Evolutionary conservation across 2,797 vertebrate species (phyloP), one percentile per base, ranked within the genome.

Genomic region (Sebastolobus alascanus): DNA sequence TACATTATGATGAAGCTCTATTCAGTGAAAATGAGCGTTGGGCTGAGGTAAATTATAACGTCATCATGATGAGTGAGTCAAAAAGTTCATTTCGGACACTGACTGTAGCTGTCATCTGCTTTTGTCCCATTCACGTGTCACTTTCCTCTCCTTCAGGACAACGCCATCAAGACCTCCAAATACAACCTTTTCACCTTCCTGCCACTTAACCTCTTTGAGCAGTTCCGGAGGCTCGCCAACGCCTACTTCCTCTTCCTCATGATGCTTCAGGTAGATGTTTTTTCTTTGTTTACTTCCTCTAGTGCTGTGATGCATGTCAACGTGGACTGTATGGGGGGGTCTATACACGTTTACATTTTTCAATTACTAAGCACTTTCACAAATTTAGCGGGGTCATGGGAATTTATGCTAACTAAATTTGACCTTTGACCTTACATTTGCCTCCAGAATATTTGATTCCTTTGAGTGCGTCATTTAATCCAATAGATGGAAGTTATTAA

Each of bases 151-250:
- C 65, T 87, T 43, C 93, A 99, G 98, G 94, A 96, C 86, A 99
- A 99, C 79, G 92, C 96, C 86, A 98, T 99, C 93, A 97, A 96
- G 92, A 99, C 98, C 9, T 97, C 97, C 1, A 99, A 98, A 82
- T 99, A 99, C 90, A 98, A 95, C 82, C 16, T 96, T 73, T 91
- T 98, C 89, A 97, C 96, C 87, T 99, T 99, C 93, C 95, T 99
- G 82, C 98, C 98, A 5, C 93, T 97, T 75, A 99, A 99, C 93
- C 94, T 99, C 31, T 99, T 99, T 22, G 97, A 99, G 89, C 98
- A 99, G 95, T 97, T 99, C 87, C 96, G 96, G 93, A 95, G 97
- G 80, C 94, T 99, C 46, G 97, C 97, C 88, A 99, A 99, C 20
- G 96, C 96, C 25, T 99, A 99, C 93, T 99, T 99, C 90, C 65